phyloP scores from a whole-genome alignment of 2,888 invertebrate genomes.

The Rhabditoides inermis region DNA sequence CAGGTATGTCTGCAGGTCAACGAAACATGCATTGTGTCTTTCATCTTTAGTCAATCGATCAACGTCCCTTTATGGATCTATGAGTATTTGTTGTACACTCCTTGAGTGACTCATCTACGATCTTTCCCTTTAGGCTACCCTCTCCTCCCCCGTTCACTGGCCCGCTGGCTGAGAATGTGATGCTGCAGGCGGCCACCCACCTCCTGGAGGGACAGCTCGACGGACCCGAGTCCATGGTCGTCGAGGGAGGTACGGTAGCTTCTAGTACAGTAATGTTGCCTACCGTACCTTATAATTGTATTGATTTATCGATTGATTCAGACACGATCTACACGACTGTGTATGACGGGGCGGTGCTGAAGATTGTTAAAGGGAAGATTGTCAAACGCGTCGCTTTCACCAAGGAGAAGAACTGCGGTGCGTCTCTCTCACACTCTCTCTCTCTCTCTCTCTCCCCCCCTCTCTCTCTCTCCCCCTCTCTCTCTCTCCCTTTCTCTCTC shows the following conservation, averaged over 20 bases:
- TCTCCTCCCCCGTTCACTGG: conserved; percentile 38
- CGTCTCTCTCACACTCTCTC: neutral
- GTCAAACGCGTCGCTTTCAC: conserved; percentile 25
- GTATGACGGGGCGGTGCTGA: conserved; percentile 40
- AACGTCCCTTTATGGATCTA: too few species aligned
- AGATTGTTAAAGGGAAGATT: conserved; percentile 36
- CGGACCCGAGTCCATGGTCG: conserved; percentile 48
- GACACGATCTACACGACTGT: conserved; percentile 42
- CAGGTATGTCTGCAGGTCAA: too few species aligned
- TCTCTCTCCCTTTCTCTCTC: too few species aligned
- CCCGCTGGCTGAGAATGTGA: conserved; percentile 30
- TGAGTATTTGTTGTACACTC: too few species aligned
- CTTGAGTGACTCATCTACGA: too few species aligned
- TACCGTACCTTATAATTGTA: neutral
- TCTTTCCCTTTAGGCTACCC: conserved; percentile 33
- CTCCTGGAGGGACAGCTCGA: conserved; percentile 36
- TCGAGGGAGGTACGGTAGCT: conserved; percentile 27
- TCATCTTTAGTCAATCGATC: too few species aligned
- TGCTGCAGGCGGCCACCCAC: conserved; percentile 25
- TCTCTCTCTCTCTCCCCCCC: too few species aligned
- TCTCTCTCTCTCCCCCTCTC: neutral
- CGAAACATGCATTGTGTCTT: too few species aligned
- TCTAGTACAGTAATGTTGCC: neutral
- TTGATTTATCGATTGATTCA: conserved; percentile 7
- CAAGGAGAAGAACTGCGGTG: conserved; percentile 25